phyloP scores from a whole-genome alignment of 2,113 vertebrate species.

The Miniopterus natalensis region DNA sequence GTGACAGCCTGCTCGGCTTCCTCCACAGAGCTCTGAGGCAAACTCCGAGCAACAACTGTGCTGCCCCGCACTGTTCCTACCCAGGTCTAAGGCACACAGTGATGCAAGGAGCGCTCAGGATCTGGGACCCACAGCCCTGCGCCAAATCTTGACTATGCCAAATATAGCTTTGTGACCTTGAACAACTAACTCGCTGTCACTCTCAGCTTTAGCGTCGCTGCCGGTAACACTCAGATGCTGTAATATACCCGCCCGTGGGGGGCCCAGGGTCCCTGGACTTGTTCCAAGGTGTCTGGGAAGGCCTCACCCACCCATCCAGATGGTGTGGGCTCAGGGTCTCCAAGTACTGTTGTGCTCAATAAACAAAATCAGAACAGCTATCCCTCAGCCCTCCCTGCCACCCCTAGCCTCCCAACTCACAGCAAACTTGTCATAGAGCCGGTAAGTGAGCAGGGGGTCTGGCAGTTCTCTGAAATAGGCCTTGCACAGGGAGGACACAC shows the following conservation, averaged over 20 bases:
- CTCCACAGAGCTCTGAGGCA: not conserved
- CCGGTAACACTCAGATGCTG: not conserved
- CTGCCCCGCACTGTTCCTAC: rapidly evolving
- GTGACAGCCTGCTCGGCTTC: not conserved
- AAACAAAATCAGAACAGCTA: not conserved
- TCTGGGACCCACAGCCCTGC: not conserved
- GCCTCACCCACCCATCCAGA: too few relatives aligned
- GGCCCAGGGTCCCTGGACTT: not conserved
- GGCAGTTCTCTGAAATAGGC: conserved; percentile 97
- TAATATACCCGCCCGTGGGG: too few relatives aligned
- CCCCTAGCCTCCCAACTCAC: conserved; percentile 88
- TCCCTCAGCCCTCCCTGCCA: not conserved
- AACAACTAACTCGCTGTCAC: not conserved
- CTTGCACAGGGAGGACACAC: conserved; percentile 96
- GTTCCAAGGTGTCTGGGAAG: not conserved
- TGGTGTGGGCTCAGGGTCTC: not conserved
- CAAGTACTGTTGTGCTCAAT: not conserved
- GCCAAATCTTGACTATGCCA: not conserved
- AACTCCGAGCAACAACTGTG: not conserved
- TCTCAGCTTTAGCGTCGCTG: too few relatives aligned
- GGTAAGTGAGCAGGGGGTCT: conserved; percentile 96
- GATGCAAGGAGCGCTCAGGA: not conserved
- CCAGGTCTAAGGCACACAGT: not conserved
- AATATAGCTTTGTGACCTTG: not conserved
- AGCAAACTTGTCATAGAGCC: conserved; percentile 97